Evolutionary conservation across 2,113 vertebrate species (phyloP), one percentile per base, ranked within the genome.

Genomic region (Zosterops hypoxanthus): DNA sequence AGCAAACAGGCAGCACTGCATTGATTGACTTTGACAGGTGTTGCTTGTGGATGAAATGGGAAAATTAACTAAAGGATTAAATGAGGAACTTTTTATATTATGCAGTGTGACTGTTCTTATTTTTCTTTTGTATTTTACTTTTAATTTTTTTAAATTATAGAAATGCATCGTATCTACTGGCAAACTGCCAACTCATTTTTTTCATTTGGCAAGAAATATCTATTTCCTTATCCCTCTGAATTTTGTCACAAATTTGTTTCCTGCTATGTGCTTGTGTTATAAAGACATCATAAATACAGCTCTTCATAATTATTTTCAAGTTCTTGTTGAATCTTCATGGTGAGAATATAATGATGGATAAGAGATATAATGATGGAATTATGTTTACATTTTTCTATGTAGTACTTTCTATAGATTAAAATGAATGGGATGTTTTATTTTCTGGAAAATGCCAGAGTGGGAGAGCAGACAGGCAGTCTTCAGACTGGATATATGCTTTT

Each of bases 1-100:
- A 80, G 44, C 52, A 83, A 83, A 60, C 53, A 88, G 29, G 29
- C 57, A 77, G 39, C 18, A 20, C n/a, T 83, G 46, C 60, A 65
- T 33, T 96, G 88, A 95, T 93, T 94, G 83, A 36, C 52, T 96
- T 81, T 93, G 94, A 92, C 92, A 94, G 36, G 64, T 95, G 17
- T 50, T 34, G 39, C 73, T 83, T 96, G 80, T 81, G 42, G 53
- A 83, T 69, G 86, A 95, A 95, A 91, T 55, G 14, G n/a, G 39
- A 88, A 95, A 95, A 96, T 94, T 91, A 92, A 81, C 65, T 79
- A 49, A 90, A 85, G 26, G 23, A 59, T 83, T 89, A 66, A 75
- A 25, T 66, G 9, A 94, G 15, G 49, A 78, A 29, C 33, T 87
- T 88, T 12, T 15, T 71, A n/a, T 77, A 71, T 50, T 86, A 71